Base-by-base conservation (phyloP, 2,888 invertebrate species). In the Plagodis dolabraria region DNA sequence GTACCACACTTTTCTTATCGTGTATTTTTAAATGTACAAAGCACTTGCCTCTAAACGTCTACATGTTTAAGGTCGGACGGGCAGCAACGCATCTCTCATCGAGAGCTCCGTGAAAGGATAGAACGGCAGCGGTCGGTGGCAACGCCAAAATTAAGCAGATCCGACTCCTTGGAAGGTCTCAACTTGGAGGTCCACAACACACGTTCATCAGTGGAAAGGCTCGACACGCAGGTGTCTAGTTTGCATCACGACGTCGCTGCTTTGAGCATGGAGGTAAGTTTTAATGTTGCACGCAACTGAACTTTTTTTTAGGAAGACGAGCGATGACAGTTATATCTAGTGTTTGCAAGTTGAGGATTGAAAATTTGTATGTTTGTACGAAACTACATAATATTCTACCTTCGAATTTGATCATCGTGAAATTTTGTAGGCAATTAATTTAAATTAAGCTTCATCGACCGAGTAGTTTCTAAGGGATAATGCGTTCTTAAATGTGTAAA, bases 201-300 rank as follows among this genome's bases (percentile, higher is more conserved):
- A 2, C 82, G 90, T 61, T 93, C 92, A 4, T 93, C 93, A 7
- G 95, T 96, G 10, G 97, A 97, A 74, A 93, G 96, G 70, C 91
- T 97, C 44, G 97, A 97, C 77, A 96, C 95, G 0, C 97, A 97
- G 83, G 96, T 97, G 50, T 95, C 96, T 10, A 95, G 95, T 47
- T 85, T 97, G 64, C 97, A 97, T 78, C 96, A 97, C 74, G 97
- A 98, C 82, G 97, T 98, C 22, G 97, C 97, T 0, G 95, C 96
- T 33, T 94, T 98, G 45, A 97, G 97, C 77, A 95, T 96, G 85
- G 97, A 97, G 94, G 96, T 95, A 84, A 86, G 82, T 0, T 7
- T 5, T 33, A 33, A 33, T 12, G 45, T 45, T 22, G 45, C 4
- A 9, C 9, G 7, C 4, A 45, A 36, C 5, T 36, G 36, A 22